A percentile compares a stretch with the other conserved stretches of the same genome.
phyloP scores from a whole-genome alignment of 2,888 invertebrate species.

The Sphinx pinastri region DNA sequence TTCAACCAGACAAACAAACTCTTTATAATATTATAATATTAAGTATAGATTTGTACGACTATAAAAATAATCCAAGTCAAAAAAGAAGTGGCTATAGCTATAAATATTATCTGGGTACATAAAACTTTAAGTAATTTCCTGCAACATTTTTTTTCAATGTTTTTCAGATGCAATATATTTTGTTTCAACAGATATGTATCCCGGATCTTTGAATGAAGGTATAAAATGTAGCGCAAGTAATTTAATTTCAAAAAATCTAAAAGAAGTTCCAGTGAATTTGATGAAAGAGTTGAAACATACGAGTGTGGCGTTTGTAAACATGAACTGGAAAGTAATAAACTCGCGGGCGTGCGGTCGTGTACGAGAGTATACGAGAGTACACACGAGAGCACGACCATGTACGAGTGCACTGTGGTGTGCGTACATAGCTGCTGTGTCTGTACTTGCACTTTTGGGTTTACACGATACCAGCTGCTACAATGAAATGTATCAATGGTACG shows the following conservation, averaged over 20 bases:
- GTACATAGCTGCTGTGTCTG: too few species aligned
- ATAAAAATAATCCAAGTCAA: too few species aligned
- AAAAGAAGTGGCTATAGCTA: too few species aligned
- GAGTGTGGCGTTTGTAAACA: slow-evolving; percentile 14
- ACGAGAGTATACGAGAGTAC: not conserved
- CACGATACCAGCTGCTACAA: too few species aligned
- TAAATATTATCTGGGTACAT: too few species aligned
- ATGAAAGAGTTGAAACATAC: slow-evolving; percentile 23
- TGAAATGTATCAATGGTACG: too few species aligned
- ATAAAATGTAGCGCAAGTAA: slow-evolving; percentile 2
- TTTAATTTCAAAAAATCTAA: slow-evolving; percentile 1
- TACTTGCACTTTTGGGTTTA: too few species aligned
- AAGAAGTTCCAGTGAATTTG: slow-evolving; percentile 13
- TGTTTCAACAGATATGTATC: not conserved
- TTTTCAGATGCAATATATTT: too few species aligned
- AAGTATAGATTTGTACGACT: too few species aligned
- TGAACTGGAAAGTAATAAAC: slow-evolving; percentile 18
- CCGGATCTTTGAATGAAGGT: not conserved
- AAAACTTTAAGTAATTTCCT: not conserved
- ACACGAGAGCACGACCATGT: not conserved
- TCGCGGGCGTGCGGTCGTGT: not conserved
- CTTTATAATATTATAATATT: too few species aligned
- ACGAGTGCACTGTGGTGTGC: too few species aligned
- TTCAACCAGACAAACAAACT: too few species aligned
- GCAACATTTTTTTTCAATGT: not conserved